phyloP scores from a whole-genome alignment of 2,888 invertebrate species.

The Colostygia pectinataria region DNA sequence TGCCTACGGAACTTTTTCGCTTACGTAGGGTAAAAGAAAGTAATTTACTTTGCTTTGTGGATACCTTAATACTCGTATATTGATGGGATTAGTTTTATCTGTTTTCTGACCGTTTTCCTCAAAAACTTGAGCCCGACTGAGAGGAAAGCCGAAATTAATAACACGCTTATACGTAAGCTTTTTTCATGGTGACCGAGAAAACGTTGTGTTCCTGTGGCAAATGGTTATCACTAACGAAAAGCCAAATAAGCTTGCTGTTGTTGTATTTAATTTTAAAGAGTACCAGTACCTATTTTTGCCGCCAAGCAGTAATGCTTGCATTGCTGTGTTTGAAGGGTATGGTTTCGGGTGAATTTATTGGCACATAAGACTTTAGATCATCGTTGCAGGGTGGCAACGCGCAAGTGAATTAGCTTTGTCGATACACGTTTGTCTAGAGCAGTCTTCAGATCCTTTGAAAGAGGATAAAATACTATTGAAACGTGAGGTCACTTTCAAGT shows the following conservation, averaged over 20 bases:
- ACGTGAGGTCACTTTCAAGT: slow-evolving; percentile 5
- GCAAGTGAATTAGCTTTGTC: neutral
- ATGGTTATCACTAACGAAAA: neutral
- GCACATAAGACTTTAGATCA: too few species aligned
- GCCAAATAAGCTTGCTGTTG: neutral
- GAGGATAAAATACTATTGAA: slow-evolving; percentile 3
- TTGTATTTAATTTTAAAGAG: too few species aligned
- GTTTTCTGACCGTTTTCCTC: slow-evolving; percentile 27
- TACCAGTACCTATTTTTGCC: too few species aligned
- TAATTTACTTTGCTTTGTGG: slow-evolving; percentile 39
- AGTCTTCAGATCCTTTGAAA: slow-evolving; percentile 6
- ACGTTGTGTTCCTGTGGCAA: neutral
- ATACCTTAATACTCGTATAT: slow-evolving; percentile 36
- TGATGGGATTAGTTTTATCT: slow-evolving; percentile 38
- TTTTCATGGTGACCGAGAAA: slow-evolving; percentile 8
- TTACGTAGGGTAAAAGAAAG: slow-evolving; percentile 35
- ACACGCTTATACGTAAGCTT: slow-evolving; percentile 7
- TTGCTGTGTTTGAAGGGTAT: too few species aligned
- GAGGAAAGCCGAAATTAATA: slow-evolving; percentile 20
- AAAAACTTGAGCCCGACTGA: slow-evolving; percentile 15
- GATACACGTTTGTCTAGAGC: slow-evolving; percentile 3
- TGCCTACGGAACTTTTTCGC: slow-evolving; percentile 40
- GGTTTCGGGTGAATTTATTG: too few species aligned
- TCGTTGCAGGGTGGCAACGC: too few species aligned
- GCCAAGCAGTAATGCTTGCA: too few species aligned